phyloP scores from a whole-genome alignment of 2,113 vertebrate genomes.

The Prinia subflava region DNA sequence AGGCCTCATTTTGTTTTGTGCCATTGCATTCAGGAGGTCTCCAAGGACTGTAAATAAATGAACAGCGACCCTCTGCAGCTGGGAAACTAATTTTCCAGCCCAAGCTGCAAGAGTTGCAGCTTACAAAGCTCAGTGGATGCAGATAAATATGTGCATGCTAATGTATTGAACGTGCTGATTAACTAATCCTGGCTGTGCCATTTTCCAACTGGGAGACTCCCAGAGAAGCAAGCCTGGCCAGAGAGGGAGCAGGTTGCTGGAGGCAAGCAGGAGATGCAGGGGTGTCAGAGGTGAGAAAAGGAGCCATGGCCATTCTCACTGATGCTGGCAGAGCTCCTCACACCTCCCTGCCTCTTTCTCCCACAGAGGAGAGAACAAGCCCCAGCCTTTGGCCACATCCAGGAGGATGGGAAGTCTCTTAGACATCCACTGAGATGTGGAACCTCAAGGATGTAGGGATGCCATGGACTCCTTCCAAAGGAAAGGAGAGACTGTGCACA shows the following conservation, averaged over 20 bases:
- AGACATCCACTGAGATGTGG: neutral
- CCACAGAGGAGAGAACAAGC: neutral
- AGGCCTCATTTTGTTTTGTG: constrained; percentile 62
- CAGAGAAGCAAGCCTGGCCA: neutral
- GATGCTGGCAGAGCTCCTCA: neutral
- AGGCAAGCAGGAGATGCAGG: neutral
- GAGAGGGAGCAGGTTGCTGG: neutral
- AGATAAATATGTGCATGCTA: constrained; percentile 30
- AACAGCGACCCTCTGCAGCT: constrained; percentile 45
- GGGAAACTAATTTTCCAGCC: constrained; percentile 56
- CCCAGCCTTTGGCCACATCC: neutral
- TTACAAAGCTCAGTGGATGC: constrained; percentile 33
- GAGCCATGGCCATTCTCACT: neutral
- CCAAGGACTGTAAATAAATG: constrained; percentile 65
- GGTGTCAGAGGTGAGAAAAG: neutral
- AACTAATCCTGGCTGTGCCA: neutral
- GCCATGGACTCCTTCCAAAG: neutral
- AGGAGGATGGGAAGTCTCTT: neutral
- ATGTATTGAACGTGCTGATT: constrained; percentile 26
- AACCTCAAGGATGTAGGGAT: neutral
- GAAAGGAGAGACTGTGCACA: fast-evolving
- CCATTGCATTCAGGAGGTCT: constrained; percentile 52
- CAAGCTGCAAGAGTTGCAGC: constrained; percentile 4
- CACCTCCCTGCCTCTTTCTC: neutral
- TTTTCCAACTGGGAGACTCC: neutral